Percentiles rank a stretch among this genome's conserved stretches.
phyloP scores from a whole-genome alignment of 2,888 invertebrate species.

The Tuta absoluta region DNA sequence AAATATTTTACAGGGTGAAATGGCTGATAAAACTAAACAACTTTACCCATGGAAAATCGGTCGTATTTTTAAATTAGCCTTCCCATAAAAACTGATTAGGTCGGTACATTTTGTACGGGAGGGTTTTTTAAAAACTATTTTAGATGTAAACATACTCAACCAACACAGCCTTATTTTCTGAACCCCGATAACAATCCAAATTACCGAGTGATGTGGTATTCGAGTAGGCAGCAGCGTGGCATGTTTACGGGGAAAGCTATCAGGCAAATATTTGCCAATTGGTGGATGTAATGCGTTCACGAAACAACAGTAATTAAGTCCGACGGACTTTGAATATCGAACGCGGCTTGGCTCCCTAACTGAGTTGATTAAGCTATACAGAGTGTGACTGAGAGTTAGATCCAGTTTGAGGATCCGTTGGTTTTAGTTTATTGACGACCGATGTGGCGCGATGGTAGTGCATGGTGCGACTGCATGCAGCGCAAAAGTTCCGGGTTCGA shows the following conservation, averaged over 20 bases:
- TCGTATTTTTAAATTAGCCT: no score
- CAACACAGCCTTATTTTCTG: background rate
- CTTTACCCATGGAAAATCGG: no score
- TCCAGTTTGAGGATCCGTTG: no score
- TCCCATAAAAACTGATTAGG: no score
- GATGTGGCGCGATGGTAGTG: no score
- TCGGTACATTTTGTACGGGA: no score
- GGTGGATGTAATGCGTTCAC: conserved; percentile 41
- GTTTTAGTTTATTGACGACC: no score
- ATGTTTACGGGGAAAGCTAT: conserved; percentile 30
- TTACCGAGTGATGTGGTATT: conserved; percentile 20
- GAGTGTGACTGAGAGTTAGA: conserved; percentile 30
- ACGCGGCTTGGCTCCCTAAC: conserved; percentile 37
- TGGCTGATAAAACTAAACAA: no score
- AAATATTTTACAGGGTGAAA: no score
- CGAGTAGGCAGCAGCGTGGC: conserved; percentile 23
- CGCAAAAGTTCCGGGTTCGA: no score
- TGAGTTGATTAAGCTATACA: conserved; percentile 47
- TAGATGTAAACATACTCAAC: background rate
- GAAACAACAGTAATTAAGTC: conserved; percentile 48
- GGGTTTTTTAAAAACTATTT: no score
- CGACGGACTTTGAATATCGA: conserved; percentile 31
- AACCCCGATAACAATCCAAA: background rate
- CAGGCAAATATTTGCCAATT: conserved; percentile 39
- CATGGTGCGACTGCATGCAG: no score